Conservation (phyloP, 2,113 vertebrate genomes). For the Phylloscopus trochiloides region DNA sequence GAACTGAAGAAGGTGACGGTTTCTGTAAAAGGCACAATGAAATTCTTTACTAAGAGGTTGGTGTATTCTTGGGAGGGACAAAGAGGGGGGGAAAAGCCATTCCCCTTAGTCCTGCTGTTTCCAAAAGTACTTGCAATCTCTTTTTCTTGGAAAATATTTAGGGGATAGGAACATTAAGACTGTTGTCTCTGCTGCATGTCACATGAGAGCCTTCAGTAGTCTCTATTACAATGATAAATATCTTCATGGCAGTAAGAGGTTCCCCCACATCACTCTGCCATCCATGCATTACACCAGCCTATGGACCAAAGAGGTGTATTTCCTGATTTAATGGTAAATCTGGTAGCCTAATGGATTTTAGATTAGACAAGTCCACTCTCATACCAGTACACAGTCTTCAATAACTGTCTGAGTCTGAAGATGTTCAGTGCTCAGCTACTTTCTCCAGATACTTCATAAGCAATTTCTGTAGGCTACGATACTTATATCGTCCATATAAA, state of each 20-base stretch:
- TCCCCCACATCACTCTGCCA: not conserved
- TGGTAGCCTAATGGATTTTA: slow-evolving; percentile 10
- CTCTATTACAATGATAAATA: not conserved
- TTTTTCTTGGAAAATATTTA: slow-evolving; percentile 39
- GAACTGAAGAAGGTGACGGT: not conserved
- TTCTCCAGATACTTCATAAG: not conserved
- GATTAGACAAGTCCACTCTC: not conserved
- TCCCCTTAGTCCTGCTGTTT: not conserved
- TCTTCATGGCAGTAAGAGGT: not conserved
- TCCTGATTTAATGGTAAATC: slow-evolving; percentile 15
- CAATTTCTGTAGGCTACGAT: not conserved
- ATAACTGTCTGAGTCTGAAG: not conserved
- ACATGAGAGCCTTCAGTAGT: not conserved
- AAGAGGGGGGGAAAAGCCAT: accelerated
- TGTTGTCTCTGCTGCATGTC: not conserved
- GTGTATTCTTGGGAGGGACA: not conserved
- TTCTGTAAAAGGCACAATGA: not conserved
- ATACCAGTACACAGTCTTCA: not conserved
- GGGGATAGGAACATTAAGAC: slow-evolving; percentile 24
- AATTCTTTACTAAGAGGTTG: not conserved
- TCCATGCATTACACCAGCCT: not conserved
- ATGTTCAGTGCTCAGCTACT: not conserved
- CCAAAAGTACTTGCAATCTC: slow-evolving; percentile 4
- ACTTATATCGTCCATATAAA: not conserved
- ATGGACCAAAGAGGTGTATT: not conserved